Evolutionary conservation across 2,113 vertebrate species (phyloP).

Genomic region (Micromys minutus): DNA sequence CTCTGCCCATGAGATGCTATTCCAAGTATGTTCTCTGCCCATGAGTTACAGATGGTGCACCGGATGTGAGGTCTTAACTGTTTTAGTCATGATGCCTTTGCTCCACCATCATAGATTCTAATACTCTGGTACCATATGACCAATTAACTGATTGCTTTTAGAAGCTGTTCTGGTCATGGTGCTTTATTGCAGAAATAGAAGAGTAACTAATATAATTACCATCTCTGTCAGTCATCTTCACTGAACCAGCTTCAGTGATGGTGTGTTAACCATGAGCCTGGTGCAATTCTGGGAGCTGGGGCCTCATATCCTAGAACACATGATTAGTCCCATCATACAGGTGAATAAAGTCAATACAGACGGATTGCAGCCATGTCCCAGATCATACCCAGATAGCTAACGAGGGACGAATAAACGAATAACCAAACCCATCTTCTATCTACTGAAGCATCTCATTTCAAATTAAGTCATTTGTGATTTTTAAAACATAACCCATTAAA

Average conservation of each 20-base stretch:
- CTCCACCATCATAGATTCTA: neutral
- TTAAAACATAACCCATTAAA: slow-evolving; percentile 5
- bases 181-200: neutral
- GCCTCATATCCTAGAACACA: neutral
- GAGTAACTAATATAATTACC: neutral
- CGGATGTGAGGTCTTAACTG: neutral
- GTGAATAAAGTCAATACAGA: neutral
- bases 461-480: slow-evolving; percentile 30
- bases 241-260: neutral
- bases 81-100: neutral
- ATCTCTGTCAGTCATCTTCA: neutral
- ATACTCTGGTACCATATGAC: neutral
- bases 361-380: neutral
- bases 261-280: neutral
- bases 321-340: neutral
- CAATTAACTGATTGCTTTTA: neutral
- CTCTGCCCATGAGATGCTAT: neutral
- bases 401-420: neutral
- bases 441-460: slow-evolving; percentile 4
- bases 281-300: neutral
- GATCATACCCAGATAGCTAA: neutral
- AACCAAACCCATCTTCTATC: neutral
- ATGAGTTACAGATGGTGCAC: neutral
- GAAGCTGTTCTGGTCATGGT: neutral
- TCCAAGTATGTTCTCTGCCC: neutral